Evolutionary conservation across 2,113 vertebrate genomes (phyloP).

Genomic region (Seriola aureovittata): DNA sequence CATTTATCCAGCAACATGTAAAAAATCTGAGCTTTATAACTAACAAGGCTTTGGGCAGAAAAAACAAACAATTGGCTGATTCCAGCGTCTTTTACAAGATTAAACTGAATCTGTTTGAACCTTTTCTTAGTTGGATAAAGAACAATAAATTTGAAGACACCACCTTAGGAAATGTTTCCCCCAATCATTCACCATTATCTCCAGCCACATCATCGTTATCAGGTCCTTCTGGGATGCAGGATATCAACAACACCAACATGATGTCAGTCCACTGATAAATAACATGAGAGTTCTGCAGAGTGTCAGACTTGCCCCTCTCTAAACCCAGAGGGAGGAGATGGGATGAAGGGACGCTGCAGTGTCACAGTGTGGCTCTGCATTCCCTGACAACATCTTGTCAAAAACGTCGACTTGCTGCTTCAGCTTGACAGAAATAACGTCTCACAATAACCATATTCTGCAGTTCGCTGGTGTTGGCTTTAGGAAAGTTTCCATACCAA

Average conservation of each 20-base stretch:
- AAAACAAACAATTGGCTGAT: too few relatives aligned
- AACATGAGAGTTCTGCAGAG: slow-evolving; percentile 5
- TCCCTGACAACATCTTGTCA: slow-evolving; percentile 59
- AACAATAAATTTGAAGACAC: neutral
- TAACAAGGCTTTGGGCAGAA: too few relatives aligned
- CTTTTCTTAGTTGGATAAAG: neutral
- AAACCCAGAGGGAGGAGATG: slow-evolving; percentile 22
- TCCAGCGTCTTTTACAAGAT: too few relatives aligned
- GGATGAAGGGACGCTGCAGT: slow-evolving; percentile 40
- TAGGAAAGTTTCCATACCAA: slow-evolving; percentile 2
- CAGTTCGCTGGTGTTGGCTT: neutral
- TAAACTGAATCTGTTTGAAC: neutral
- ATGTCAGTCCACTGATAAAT: slow-evolving; percentile 26
- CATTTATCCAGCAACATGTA: neutral
- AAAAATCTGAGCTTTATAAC: neutral
- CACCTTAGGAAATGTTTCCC: too few relatives aligned
- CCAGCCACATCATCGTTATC: neutral
- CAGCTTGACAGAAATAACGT: slow-evolving; percentile 39
- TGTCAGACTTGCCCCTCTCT: slow-evolving; percentile 22
- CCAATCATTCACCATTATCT: neutral
- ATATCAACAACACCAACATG: neutral
- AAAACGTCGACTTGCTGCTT: slow-evolving; percentile 41
- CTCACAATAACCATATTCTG: slow-evolving; percentile 19
- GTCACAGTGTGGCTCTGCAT: slow-evolving; percentile 38
- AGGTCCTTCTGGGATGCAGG: neutral